Percentiles rank a stretch among this genome's conserved stretches.
Conservation (phyloP, 2,888 invertebrate genomes). For the Eristalinus sepulchralis region DNA sequence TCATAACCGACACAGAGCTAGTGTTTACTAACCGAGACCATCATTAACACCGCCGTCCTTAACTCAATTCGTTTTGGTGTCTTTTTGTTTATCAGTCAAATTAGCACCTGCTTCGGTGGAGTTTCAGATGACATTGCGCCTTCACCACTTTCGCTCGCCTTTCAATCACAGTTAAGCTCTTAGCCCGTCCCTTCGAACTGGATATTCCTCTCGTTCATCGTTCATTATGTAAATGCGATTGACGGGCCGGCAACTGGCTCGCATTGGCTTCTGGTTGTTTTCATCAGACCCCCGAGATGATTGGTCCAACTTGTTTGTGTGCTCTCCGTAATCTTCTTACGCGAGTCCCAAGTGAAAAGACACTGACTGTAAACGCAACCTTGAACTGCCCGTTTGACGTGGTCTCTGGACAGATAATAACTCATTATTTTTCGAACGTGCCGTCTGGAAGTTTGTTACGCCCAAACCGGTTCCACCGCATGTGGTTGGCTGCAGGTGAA, state of each 20-base stretch:
- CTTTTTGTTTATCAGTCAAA: not conserved
- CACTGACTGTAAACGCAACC: constrained; percentile 2
- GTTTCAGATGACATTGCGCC: not conserved
- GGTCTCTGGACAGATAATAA: not conserved
- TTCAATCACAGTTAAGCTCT: not conserved
- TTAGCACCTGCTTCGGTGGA: not conserved
- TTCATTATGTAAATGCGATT: not conserved
- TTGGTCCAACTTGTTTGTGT: not conserved
- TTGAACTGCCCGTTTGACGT: constrained; percentile 1
- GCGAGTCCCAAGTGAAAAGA: not conserved
- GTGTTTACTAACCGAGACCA: too few relatives aligned
- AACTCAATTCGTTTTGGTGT: not conserved
- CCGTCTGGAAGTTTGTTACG: not conserved
- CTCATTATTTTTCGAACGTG: not conserved
- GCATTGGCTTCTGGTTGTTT: not conserved
- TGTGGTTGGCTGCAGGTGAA: not conserved
- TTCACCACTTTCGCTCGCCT: not conserved
- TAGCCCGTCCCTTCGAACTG: not conserved
- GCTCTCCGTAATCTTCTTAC: not conserved
- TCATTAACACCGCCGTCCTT: not conserved
- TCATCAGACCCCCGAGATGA: not conserved
- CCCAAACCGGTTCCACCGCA: not conserved
- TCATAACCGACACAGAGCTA: not conserved
- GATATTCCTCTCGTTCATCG: not conserved
- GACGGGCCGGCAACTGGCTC: not conserved